A percentile compares a stretch with the other conserved stretches of the same genome.
Conservation (phyloP, 1,140 invertebrate genomes). For the Eubasilissa regina region DNA sequence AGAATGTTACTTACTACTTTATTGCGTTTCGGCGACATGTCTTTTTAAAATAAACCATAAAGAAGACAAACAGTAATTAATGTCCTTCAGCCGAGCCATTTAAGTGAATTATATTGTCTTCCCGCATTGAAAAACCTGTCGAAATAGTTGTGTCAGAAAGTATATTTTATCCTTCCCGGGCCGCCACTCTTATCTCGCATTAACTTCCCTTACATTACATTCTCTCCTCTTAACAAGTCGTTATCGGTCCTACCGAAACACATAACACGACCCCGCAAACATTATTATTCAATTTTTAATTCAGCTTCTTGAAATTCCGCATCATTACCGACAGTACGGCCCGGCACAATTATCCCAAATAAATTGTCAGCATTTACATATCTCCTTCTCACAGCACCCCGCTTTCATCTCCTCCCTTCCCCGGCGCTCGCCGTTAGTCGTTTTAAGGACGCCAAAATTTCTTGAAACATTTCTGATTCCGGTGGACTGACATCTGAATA, state of each 20-base stretch:
- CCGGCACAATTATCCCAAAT: constrained; percentile 56
- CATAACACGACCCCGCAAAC: constrained; percentile 1
- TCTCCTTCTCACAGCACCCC: constrained; percentile 2
- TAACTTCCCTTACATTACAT: constrained; percentile 11
- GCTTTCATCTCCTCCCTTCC: not conserved
- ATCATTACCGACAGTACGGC: constrained; percentile 44
- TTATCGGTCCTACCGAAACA: constrained; percentile 22
- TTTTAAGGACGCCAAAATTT: constrained; percentile 43
- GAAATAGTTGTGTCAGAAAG: not conserved
- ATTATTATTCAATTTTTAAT: constrained; percentile 28
- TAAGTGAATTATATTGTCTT: no score
- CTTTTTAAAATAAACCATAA: no score
- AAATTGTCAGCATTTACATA: constrained; percentile 58
- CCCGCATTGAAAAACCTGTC: no score
- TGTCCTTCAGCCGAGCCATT: no score
- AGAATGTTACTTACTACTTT: no score
- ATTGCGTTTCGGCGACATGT: no score
- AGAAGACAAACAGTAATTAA: no score
- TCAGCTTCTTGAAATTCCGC: constrained; percentile 48
- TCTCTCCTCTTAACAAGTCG: constrained; percentile 13
- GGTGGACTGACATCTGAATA: constrained; percentile 43
- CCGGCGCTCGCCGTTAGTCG: no score
- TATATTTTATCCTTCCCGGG: not conserved
- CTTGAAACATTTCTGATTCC: constrained; percentile 27
- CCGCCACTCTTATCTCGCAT: constrained; percentile 10